Evolutionary conservation across 2,113 vertebrate genomes (phyloP).

Genomic region (Phodopus roborovskii): DNA sequence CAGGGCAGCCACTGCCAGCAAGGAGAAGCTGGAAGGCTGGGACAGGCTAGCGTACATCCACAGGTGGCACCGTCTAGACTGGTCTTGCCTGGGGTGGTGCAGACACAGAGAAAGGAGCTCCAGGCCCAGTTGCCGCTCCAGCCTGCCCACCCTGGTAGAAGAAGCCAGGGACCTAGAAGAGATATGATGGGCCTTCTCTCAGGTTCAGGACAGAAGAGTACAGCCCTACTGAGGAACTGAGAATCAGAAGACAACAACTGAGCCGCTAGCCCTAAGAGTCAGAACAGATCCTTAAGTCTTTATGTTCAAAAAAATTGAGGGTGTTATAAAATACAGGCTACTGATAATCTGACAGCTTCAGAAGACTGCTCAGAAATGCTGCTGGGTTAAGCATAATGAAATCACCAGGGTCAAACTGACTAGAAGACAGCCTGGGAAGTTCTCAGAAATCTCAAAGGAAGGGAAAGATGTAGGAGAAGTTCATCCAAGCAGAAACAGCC

Average conservation of each 20-base stretch:
- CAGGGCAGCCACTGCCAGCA: neutral
- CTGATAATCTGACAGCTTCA: neutral
- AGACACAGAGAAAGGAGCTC: neutral
- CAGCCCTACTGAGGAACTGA: neutral
- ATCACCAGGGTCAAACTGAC: neutral
- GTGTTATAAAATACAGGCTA: neutral
- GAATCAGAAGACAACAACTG: neutral
- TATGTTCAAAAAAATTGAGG: neutral
- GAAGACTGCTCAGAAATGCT: neutral
- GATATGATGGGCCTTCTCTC: neutral
- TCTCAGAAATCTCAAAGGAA: neutral
- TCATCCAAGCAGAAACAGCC: neutral
- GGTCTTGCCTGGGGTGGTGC: neutral
- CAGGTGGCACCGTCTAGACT: neutral
- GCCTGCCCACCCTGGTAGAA: neutral
- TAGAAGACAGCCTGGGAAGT: neutral
- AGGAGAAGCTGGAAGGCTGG: neutral
- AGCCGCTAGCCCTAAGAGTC: neutral
- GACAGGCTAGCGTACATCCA: too few species aligned
- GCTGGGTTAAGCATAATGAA: neutral
- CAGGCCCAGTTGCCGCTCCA: neutral
- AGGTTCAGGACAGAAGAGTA: fast-evolving
- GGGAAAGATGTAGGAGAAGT: neutral
- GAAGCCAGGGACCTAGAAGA: neutral
- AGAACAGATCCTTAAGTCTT: neutral